phyloP scores from a whole-genome alignment of 1,140 invertebrate genomes.

The Drosophila nebulosa region DNA sequence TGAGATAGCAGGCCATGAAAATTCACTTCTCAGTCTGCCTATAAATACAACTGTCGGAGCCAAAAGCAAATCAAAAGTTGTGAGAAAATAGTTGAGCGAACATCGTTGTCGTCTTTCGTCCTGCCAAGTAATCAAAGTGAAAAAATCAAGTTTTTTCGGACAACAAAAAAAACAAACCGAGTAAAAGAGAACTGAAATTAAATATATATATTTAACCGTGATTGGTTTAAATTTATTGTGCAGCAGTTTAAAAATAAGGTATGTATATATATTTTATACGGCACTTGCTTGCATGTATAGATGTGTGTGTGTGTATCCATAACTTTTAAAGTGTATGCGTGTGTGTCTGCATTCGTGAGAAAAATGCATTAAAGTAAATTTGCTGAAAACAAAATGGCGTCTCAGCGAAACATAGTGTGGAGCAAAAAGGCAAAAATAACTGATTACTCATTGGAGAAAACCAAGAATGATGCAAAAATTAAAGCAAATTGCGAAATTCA shows the following conservation, averaged over 20 bases:
- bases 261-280: conserved; percentile 6
- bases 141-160: conserved; percentile 36
- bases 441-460: conserved; percentile 27
- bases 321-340: not conserved
- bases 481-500: conserved; percentile 12
- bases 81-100: conserved; percentile 35
- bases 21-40: not conserved
- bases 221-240: conserved; percentile 5
- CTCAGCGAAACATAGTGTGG: conserved; percentile 12
- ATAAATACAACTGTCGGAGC: conserved; percentile 27
- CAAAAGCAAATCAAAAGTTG: not conserved
- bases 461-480: conserved; percentile 9
- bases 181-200: not conserved
- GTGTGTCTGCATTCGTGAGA: not conserved
- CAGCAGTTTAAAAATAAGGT: conserved; percentile 23
- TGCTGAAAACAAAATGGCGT: conserved; percentile 31
- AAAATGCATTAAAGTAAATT: not conserved
- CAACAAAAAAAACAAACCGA: conserved; percentile 33
- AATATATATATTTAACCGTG: not conserved
- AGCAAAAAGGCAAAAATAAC: conserved; percentile 16
- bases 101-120: not conserved
- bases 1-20: conserved; percentile 4
- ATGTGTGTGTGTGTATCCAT: not conserved
- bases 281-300: too few species aligned
- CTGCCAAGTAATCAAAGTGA: not conserved